Percentiles rank a stretch among this genome's conserved stretches.
Conservation (phyloP, 2,797 vertebrate species). For the Potorous gilbertii region DNA sequence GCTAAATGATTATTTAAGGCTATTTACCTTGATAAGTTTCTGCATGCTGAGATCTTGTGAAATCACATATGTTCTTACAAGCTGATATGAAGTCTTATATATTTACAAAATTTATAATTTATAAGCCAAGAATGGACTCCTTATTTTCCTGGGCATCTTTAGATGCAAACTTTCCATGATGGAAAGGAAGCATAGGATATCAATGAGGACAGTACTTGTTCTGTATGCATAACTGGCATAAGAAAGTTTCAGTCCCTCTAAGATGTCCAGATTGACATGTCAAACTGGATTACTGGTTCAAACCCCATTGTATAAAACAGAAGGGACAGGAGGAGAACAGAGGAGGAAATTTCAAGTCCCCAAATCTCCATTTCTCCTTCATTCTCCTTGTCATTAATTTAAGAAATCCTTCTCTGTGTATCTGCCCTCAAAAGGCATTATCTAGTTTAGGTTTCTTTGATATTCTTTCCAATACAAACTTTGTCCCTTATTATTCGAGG, state of each 20-base stretch:
- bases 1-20: neutral
- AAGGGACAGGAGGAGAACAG: neutral
- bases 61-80: slow-evolving; percentile 24
- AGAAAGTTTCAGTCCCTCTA: neutral
- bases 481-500: neutral
- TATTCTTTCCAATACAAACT: neutral
- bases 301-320: neutral
- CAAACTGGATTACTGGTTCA: neutral
- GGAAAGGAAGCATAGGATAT: neutral
- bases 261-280: neutral
- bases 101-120: neutral
- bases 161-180: neutral
- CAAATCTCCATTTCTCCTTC: neutral
- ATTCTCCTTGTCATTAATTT: neutral
- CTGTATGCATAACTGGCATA: neutral
- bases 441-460: neutral
- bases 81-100: neutral
- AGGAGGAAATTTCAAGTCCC: neutral
- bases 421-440: neutral
- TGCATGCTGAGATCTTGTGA: neutral
- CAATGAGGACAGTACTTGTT: neutral
- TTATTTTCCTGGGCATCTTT: slow-evolving; percentile 27
- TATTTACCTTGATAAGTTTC: slow-evolving; percentile 24
- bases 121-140: slow-evolving; percentile 8
- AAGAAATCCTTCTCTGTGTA: neutral